Base-by-base conservation (phyloP, 2,888 invertebrate species). In the Chirona hameri region DNA sequence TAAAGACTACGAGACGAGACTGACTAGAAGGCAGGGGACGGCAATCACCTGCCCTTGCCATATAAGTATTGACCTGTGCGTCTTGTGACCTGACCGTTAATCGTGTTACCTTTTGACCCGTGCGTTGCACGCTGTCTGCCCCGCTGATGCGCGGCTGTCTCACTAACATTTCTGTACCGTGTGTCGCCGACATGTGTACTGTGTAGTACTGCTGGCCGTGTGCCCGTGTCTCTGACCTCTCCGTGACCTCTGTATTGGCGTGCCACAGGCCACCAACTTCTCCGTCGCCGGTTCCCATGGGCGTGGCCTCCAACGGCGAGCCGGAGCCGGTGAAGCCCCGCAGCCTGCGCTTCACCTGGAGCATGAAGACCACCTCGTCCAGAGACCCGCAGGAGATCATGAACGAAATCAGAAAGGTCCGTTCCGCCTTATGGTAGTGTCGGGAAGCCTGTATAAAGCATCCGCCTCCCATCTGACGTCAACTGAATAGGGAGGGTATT, bases 321-420 rank as follows among this genome's bases (percentile, higher is more conserved):
- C 97, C 97, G 87, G 97, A 97, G 89, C 94, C 97, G 87, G 94
- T 97, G 85, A 98, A 98, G 89, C 98, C 98, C 72, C 92, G 99
- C 84, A 98, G 98, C 85, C 91, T 99, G 84, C 93, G 99, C 86
- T 99, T 99, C 91, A 99, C 99, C 84, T 99, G 99, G 99, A 98
- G 98, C 88, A 99, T 99, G 99, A 99, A 99, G 91, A 99, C 99
- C 81, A 99, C 99, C 81, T 98, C 98, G 85, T 96, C 98, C 83
- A 91, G 99, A 89, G 97, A 99, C 89, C 99, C 99, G 80, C 96
- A 97, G 88, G 99, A 99, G 89, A 99, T 99, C 88, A 99, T 99
- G 97, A 95, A 96, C 85, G 99, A 98, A 90, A 98, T 99, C 87
- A 92, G 97, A 86, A 97, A 98, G 92, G 95, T 94, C 24, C 31